phyloP scores from a whole-genome alignment of 2,797 vertebrate genomes.

The Galaxias olidus region DNA sequence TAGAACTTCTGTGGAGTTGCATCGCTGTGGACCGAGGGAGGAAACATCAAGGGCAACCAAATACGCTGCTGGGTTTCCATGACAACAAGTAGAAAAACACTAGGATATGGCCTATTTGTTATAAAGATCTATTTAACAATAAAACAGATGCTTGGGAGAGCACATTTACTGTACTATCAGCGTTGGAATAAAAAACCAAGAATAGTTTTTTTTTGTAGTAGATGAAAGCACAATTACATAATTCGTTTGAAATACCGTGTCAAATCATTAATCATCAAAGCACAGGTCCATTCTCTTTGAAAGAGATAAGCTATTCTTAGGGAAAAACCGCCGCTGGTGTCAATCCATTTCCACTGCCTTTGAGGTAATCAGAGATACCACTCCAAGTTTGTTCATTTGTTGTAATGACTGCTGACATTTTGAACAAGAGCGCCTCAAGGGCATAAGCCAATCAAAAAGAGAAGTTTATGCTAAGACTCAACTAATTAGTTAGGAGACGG shows the following conservation, averaged over 20 bases:
- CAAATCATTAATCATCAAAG: slow-evolving; percentile 10
- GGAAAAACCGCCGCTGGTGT: slow-evolving; percentile 21
- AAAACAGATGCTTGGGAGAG: too few species aligned
- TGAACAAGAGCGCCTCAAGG: slow-evolving; percentile 23
- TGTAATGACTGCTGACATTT: slow-evolving; percentile 27
- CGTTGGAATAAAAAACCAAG: too few species aligned
- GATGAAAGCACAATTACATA: slow-evolving; percentile 2
- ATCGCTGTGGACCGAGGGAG: slow-evolving; percentile 47
- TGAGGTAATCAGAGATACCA: slow-evolving; percentile 33
- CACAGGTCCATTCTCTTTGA: neutral
- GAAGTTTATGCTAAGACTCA: slow-evolving; percentile 39
- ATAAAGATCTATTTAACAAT: neutral
- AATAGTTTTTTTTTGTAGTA: neutral
- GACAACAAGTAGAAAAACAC: slow-evolving; percentile 32
- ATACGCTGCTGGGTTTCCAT: slow-evolving; percentile 45
- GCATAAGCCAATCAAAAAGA: slow-evolving; percentile 25
- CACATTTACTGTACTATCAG: too few species aligned
- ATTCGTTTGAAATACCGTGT: neutral
- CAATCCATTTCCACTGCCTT: slow-evolving; percentile 21
- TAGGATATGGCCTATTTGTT: slow-evolving; percentile 20
- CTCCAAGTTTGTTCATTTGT: slow-evolving; percentile 1
- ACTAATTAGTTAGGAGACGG: slow-evolving; percentile 44
- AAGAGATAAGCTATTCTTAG: neutral
- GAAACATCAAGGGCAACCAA: slow-evolving; percentile 44
- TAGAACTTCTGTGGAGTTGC: slow-evolving; percentile 34